These are phyloP conservation scores for Mormyrus lacerda DNA, from an alignment of 2,113 vertebrate species.

Conservation along the genomic window DNA sequence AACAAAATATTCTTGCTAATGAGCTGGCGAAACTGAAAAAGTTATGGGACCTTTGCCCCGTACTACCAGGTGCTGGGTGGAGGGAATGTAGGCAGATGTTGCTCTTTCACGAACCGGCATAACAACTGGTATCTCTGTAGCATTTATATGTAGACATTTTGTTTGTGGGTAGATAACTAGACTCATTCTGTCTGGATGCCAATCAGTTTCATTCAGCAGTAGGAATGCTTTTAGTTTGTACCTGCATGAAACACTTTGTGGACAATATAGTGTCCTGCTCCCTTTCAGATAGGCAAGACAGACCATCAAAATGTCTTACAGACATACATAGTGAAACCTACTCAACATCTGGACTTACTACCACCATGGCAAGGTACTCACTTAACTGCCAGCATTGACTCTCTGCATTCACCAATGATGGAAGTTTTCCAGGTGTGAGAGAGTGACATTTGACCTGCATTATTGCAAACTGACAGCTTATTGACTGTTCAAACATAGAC, in stretches of 20 bases:
- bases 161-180: not conserved
- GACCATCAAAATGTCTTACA: not conserved
- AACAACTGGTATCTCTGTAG: not conserved
- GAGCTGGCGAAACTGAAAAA: not conserved
- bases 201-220: not conserved
- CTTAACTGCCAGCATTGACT: not conserved
- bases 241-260: not conserved
- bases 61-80: not conserved
- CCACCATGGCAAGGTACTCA: not conserved
- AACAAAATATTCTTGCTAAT: constrained; percentile 1
- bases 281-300: not conserved
- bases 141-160: not conserved
- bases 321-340: not conserved
- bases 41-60: not conserved
- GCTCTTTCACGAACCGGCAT: not conserved
- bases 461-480: not conserved
- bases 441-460: not conserved
- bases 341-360: not conserved
- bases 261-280: not conserved
- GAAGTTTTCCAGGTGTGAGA: not conserved
- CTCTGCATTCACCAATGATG: not conserved
- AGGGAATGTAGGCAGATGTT: not conserved
- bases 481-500: not conserved
- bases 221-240: not conserved
- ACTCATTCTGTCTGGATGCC: not conserved